Evolutionary conservation across 2,888 invertebrate genomes (phyloP), one percentile per base, ranked within the genome.

Genomic region (Trisateles emortualis): DNA sequence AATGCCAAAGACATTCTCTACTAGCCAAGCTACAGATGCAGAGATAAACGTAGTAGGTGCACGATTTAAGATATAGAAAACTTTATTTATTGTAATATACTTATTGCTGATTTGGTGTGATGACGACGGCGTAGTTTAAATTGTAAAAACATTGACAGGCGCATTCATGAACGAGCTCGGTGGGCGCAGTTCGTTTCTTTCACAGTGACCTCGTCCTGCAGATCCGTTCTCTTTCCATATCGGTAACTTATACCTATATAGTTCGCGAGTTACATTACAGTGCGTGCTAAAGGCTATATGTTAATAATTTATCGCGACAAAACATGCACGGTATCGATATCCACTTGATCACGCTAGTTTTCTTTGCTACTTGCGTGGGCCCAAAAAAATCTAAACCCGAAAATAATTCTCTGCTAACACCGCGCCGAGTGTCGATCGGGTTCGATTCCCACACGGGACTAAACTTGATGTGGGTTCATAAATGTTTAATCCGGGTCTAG

Each of bases 181-280:
- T 16, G 38, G 42, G 29, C 19, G 50, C 41, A 30, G 36, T 36
- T 10, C n/a, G n/a, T 19, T 10, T 3, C 17, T 11, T 17, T 14
- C 38, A 8, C 41, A 5, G 9, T 8, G 52, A 44, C 53, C 53
- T 54, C 53, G 53, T 35, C 16, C 41, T 9, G 32, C 36, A 41
- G 42, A 41, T 36, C 49, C 54, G 45, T 54, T 54, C 54, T 50
- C 54, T 53, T 53, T 49, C 44, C 48, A 41, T 49, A 53, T 43
- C 43, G 42, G 24, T 35, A 39, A 33, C 40, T 38, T 51, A 38
- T 11, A 40, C 11, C 44, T 4, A 22, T 2, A 22, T 2, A 2
- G 3, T 22, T 22, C 22, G 26, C 8, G 17, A 13, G 19, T 35
- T 26, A 26, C 16, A 11, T 26, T 10, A 16, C 44, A 13, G 36